Conservation (phyloP, 2,797 vertebrate genomes). For the Trachurus trachurus region DNA sequence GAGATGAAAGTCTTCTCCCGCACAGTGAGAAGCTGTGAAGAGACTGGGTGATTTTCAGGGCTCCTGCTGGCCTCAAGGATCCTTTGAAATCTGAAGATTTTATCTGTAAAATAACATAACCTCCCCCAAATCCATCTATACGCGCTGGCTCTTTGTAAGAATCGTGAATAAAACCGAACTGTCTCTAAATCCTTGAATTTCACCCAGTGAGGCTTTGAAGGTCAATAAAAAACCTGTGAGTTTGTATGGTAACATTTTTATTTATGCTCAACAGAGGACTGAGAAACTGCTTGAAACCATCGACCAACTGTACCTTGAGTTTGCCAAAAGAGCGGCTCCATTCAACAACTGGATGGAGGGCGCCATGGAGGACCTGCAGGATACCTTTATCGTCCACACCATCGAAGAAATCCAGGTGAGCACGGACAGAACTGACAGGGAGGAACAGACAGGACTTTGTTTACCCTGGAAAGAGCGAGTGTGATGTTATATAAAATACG, state of each 20-base stretch:
- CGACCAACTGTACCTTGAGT: constrained; percentile 97
- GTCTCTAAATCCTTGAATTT: neutral
- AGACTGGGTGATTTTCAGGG: constrained; percentile 18
- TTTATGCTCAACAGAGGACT: constrained; percentile 87
- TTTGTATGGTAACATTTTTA: neutral
- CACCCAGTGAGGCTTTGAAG: neutral
- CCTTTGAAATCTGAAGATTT: constrained; percentile 20
- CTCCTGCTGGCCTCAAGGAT: constrained; percentile 13
- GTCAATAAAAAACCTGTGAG: neutral
- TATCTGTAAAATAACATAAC: neutral
- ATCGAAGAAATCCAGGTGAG: constrained; percentile 98
- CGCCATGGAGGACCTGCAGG: constrained; percentile 98
- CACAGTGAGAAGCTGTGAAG: constrained; percentile 15
- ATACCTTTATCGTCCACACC: constrained; percentile 98
- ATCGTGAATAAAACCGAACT: neutral
- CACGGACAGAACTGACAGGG: too few relatives aligned
- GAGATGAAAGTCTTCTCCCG: constrained; percentile 35
- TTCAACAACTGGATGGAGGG: constrained; percentile 99
- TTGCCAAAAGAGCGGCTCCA: constrained; percentile 97
- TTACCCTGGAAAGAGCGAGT: neutral
- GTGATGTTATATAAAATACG: neutral
- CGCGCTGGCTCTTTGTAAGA: neutral
- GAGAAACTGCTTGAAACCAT: constrained; percentile 98
- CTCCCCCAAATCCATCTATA: neutral
- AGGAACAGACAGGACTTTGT: neutral